These are phyloP conservation scores for Neosalanx taihuensis DNA, from an alignment of 2,797 vertebrate species.

Conservation along the genomic window DNA sequence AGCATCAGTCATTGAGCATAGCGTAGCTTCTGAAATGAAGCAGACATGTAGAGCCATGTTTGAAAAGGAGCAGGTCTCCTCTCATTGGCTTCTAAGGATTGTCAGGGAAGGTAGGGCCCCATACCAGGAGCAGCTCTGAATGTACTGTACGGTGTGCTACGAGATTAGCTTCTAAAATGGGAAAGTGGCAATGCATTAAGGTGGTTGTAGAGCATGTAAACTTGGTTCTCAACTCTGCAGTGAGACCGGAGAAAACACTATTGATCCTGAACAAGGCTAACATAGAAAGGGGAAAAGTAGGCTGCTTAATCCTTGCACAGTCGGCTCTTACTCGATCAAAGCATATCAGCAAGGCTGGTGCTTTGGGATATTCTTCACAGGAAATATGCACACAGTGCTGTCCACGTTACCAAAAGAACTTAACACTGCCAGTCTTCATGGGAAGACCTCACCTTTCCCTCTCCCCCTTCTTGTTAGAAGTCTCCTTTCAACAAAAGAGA, in stretches of 20 bases:
- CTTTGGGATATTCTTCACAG: neutral
- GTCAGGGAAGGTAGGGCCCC: neutral
- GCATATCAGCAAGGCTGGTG: neutral
- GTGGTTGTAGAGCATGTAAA: neutral
- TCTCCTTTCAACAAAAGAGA: neutral
- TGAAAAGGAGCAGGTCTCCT: constrained; percentile 11
- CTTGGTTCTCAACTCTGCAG: neutral
- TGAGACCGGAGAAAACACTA: neutral
- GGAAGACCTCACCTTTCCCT: neutral
- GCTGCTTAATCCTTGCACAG: no score
- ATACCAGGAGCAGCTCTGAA: neutral
- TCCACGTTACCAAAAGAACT: neutral
- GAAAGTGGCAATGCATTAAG: neutral
- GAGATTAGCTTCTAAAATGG: neutral
- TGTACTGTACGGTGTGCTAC: neutral
- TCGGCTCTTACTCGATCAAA: neutral
- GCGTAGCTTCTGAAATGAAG: neutral
- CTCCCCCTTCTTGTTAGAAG: neutral
- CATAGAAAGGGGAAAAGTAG: no score
- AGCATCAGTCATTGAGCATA: no score
- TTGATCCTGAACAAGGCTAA: neutral
- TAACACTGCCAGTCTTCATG: neutral
- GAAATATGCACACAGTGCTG: neutral
- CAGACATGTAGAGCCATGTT: neutral
- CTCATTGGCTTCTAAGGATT: neutral